Evolutionary conservation across 2,797 vertebrate species (phyloP).

Genomic region (Acrocephalus scirpaceus): DNA sequence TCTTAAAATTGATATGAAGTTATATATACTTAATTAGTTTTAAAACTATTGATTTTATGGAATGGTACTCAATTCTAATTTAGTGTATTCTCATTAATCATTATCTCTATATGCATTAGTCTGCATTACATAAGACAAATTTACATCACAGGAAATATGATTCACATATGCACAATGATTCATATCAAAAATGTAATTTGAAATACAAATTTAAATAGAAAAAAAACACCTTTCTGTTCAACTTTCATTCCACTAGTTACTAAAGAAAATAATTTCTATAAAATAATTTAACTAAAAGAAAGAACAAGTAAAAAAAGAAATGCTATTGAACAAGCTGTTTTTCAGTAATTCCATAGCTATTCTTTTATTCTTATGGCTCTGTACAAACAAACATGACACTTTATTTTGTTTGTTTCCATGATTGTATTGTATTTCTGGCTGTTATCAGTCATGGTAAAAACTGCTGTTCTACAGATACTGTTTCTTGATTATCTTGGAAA

Average conservation of each 20-base stretch:
- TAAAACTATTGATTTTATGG: neutral
- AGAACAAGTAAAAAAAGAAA: neutral
- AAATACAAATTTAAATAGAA: neutral
- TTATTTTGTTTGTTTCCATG: neutral
- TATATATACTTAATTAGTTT: neutral
- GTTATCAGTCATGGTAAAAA: neutral
- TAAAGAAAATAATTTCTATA: neutral
- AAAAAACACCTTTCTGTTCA: neutral
- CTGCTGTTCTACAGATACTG: neutral
- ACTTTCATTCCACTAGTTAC: neutral
- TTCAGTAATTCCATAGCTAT: neutral
- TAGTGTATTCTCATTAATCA: neutral
- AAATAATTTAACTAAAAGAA: neutral
- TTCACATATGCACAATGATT: neutral
- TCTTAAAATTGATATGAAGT: neutral
- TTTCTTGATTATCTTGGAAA: neutral
- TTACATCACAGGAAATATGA: neutral
- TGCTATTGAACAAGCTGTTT: neutral
- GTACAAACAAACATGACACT: neutral
- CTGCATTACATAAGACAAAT: neutral
- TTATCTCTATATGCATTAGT: neutral
- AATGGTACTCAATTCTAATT: neutral
- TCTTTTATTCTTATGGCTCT: neutral
- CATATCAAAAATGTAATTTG: neutral
- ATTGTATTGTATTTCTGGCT: neutral